Evolutionary conservation across 2,888 invertebrate genomes (phyloP), one percentile per base, ranked within the genome.

Genomic region (Limenitis camilla): DNA sequence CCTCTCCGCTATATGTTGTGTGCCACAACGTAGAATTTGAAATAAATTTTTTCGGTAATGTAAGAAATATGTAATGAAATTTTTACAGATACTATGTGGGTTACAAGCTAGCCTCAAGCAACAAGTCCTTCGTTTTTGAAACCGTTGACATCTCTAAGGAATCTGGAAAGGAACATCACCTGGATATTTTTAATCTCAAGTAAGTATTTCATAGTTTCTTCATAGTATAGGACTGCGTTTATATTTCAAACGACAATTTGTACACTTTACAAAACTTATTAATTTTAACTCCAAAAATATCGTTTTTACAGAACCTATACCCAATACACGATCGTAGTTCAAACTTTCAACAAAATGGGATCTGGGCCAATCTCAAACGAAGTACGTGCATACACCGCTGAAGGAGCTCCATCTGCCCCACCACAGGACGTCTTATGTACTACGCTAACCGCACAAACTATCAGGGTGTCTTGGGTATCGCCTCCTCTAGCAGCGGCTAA

Each of bases 251-350:
- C n/a, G 6, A n/a, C 5, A 10, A 10, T 9, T 6, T 28, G 4
- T n/a, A 40, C 6, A 47, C 5, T 0, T 32, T 47, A 9, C 4
- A 1, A 27, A 9, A 33, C n/a, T 35, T 19, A 6, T 6, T 44
- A 31, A n/a, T 29, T n/a, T 42, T 43, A 30, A 42, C 5, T 8
- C 11, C 10, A 40, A 46, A 7, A 10, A 35, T 35, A 39, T 5
- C 8, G 5, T 32, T 29, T 19, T 55, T 64, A 61, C 72, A 93
- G 92, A 72, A 97, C 96, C 0, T 98, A 97, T 86, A 97, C 97
- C 0, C 96, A 96, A 77, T 98, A 98, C 82, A 93, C 96, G n/a
- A 94, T 97, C 27, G 96, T 97, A 19, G 96, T 97, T 6, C 97
- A 97, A 84, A 96, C 96, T 0, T 97, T 96, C 77, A 98, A 98